Evolutionary conservation across 2,888 invertebrate genomes (phyloP), one percentile per base, ranked within the genome.

Genomic region (Barypeithes pellucidus): DNA sequence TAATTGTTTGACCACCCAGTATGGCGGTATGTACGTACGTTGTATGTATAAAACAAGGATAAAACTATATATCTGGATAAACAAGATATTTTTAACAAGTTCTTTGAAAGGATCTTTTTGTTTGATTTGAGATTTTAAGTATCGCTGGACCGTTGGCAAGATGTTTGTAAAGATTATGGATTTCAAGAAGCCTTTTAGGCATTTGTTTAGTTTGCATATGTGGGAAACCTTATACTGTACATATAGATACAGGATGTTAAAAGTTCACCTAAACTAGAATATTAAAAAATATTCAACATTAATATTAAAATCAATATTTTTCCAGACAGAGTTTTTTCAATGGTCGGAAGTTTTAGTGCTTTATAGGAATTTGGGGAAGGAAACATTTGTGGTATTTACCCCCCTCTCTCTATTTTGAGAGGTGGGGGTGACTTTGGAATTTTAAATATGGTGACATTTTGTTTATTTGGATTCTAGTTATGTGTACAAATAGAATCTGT

Each of bases 141-240:
- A 16, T 54, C 33, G 14, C 29, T 52, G 14, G 14, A 52, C 52
- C 14, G 14, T 57, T 57, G 16, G 16, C 16, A 57, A 57, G 54
- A 57, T 33, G 33, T 57, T 57, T 57, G 54, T 33, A 33, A 29
- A 33, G 11, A 57, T 57, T 57, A 57, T 57, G 54, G 54, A 33
- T 57, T 57, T 57, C 54, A 57, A 57, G 18, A 57, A 57, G 54
- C 33, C 16, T 57, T 57, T 57, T 57, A 57, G 16, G 22, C 52
- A 2, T 11, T 33, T 57, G 33, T 57, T 57, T 57, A 33, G 33
- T 33, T 57, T 18, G 9, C 54, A 57, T 54, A 33, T 54, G 54
- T 57, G 24, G 33, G 54, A 57, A 54, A 29, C 7, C 3, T 22
- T 52, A n/a, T 24, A 29, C 29, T 16, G 22, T 11, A 50, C 20